A percentile compares a stretch with the other conserved stretches of the same genome.
Evolutionary conservation across 2,113 vertebrate species (phyloP).

Genomic region (Phylloscopus trochilus): DNA sequence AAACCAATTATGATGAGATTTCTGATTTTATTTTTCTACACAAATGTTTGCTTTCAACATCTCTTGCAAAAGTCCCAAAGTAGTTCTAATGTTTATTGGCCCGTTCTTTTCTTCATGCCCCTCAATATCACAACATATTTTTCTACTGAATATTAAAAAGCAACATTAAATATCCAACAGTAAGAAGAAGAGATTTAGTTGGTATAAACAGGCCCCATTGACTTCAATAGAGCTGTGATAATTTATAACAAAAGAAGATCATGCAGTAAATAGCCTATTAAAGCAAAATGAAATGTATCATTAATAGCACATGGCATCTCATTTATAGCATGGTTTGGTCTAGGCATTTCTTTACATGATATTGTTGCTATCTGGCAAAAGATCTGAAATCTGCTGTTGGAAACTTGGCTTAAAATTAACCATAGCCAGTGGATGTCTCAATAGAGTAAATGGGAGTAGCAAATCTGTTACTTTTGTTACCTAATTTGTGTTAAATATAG

Average conservation of each 20-base stretch:
- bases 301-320: not conserved
- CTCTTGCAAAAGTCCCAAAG: not conserved
- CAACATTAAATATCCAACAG: not conserved
- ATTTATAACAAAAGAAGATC: constrained; percentile 5
- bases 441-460: not conserved
- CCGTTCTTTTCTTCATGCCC: not conserved
- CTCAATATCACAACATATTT: not conserved
- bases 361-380: not conserved
- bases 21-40: not conserved
- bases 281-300: constrained; percentile 16
- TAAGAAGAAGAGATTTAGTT: not conserved
- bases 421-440: not conserved
- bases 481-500: not conserved
- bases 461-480: not conserved
- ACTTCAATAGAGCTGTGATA: not conserved
- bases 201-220: not conserved
- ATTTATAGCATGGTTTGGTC: not conserved
- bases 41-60: not conserved
- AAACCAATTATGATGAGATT: not conserved
- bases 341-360: not conserved
- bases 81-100: not conserved
- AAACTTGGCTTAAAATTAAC: not conserved
- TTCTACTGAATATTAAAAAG: constrained; percentile 21
- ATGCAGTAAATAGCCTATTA: constrained; percentile 35
- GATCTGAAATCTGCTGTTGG: not conserved